Evolutionary conservation across 2,888 invertebrate species (phyloP), one percentile per base, ranked within the genome.

Genomic region (Catocala fraxini): DNA sequence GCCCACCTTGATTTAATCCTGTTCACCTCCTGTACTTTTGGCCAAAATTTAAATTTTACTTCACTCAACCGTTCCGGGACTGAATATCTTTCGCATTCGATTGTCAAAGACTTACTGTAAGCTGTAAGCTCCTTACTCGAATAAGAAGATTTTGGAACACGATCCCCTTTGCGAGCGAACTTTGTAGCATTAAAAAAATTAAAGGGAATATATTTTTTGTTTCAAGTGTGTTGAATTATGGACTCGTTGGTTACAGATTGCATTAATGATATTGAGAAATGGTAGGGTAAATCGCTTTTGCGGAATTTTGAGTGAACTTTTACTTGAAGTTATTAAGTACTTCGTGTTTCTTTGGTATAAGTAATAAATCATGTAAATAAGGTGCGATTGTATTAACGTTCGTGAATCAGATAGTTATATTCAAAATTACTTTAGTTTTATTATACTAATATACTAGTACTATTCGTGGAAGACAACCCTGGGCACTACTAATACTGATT

Each of bases 101-200:
- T 91, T 90, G 91, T 91, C 90, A 89, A 87, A 90, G 92, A 90
- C 91, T 91, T 89, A 85, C 88, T 70, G 75, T 83, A 81, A 83
- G 79, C 81, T 75, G 79, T 90, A 90, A 90, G 91, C 92, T 86
- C 81, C 91, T 92, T 92, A 92, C 86, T 80, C 71, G 88, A 88
- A 84, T 92, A 92, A 92, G 92, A 81, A 91, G 92, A 91, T 92
- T 91, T 86, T 65, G 77, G 79, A 77, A 82, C 80, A 76, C 80
- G 81, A 86, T 86, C 86, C 80, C 78, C 79, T 81, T 77, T 81
- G 82, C 82, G 78, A 79, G 72, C 69, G 82, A 87, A 90, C 88
- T 90, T 88, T 87, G 85, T 83, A 84, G 86, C 81, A 83, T 88
- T 87, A 84, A 87, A 89, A 89, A 89, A 85, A 84, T 87, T 83